phyloP scores from a whole-genome alignment of 2,797 vertebrate genomes.

The Characodon lateralis region DNA sequence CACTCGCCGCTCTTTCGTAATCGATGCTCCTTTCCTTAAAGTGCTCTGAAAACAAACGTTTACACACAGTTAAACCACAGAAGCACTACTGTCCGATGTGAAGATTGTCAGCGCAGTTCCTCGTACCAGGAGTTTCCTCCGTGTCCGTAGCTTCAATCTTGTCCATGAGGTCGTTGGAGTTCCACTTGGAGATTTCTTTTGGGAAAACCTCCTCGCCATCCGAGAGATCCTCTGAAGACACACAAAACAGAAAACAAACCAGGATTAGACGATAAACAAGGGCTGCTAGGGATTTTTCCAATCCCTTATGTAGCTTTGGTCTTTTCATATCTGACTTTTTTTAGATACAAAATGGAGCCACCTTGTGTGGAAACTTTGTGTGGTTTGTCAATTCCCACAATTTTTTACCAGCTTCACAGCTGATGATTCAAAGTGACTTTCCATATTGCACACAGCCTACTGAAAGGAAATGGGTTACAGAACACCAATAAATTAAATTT shows the following conservation, averaged over 20 bases:
- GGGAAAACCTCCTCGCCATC: slow-evolving; percentile 90
- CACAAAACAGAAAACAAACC: slow-evolving; percentile 19
- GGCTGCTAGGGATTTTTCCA: background rate
- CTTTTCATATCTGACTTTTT: background rate
- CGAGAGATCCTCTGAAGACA: slow-evolving; percentile 87
- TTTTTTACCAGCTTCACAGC: background rate
- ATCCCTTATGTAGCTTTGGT: background rate
- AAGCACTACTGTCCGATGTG: background rate
- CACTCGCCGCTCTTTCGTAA: slow-evolving; percentile 83
- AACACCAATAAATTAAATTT: background rate
- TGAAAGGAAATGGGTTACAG: background rate
- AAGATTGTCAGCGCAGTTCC: background rate
- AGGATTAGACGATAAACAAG: background rate
- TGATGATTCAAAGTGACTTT: background rate
- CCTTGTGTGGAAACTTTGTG: background rate
- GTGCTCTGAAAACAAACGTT: slow-evolving; percentile 80
- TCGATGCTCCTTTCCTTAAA: slow-evolving; percentile 84
- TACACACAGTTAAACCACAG: slow-evolving; percentile 10
- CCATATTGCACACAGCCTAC: background rate
- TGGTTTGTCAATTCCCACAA: background rate
- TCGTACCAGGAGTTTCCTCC: slow-evolving; percentile 86
- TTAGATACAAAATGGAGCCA: background rate
- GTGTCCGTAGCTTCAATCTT: slow-evolving; percentile 88
- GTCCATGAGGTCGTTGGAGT: slow-evolving; percentile 95
- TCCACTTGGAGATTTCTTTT: slow-evolving; percentile 95